A percentile compares a stretch with the other conserved stretches of the same genome.
Evolutionary conservation across 2,113 vertebrate species (phyloP).

Genomic region (Paramormyrops kingsleyae): DNA sequence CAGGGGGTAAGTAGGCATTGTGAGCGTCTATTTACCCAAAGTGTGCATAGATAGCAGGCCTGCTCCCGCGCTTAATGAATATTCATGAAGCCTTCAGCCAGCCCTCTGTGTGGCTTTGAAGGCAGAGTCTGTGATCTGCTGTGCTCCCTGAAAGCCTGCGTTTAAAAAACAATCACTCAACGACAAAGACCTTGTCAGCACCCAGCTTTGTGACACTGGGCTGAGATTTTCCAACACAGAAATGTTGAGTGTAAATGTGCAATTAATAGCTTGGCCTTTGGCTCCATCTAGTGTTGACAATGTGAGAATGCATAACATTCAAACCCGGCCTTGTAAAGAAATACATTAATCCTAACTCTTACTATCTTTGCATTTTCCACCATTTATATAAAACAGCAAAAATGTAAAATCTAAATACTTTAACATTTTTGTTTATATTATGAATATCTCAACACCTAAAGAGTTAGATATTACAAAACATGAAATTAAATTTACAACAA

Average conservation of each 20-base stretch:
- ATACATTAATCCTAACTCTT: neutral
- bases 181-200: neutral
- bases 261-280: constrained; percentile 10
- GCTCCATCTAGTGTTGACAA: constrained; percentile 30
- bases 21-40: neutral
- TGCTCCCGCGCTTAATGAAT: constrained; percentile 26
- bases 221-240: neutral
- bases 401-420: neutral
- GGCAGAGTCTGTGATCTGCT: neutral
- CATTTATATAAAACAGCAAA: neutral
- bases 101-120: constrained; percentile 8
- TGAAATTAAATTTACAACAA: neutral
- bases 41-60: constrained; percentile 11
- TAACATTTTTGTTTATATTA: neutral
- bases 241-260: neutral
- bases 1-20: neutral
- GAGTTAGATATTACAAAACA: neutral
- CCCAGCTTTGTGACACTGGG: neutral
- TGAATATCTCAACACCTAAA: neutral
- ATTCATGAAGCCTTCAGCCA: constrained; percentile 16
- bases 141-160: neutral
- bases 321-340: neutral
- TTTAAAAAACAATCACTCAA: constrained; percentile 5
- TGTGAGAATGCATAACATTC: neutral
- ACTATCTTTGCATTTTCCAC: neutral